A percentile compares a stretch with the other conserved stretches of the same genome.
Conservation (phyloP, 2,113 vertebrate species). For the Protobothrops mucrosquamatus region DNA sequence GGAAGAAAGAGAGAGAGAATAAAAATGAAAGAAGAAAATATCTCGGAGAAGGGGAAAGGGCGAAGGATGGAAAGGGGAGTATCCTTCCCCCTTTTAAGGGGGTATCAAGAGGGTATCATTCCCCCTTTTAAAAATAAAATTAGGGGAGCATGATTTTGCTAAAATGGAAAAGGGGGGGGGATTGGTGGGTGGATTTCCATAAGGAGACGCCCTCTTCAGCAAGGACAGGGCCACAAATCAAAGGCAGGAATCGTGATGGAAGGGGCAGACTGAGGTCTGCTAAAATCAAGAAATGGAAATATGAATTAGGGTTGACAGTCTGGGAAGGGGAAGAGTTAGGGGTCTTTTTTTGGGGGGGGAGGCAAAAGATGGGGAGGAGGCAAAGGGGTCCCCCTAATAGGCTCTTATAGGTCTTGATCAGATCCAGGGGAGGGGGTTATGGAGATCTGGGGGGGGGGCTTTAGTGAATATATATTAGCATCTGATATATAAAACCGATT, state of each 20-base stretch:
- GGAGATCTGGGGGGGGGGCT: not conserved
- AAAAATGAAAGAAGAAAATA: not conserved
- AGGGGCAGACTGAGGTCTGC: not conserved
- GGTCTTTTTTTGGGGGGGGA: not conserved
- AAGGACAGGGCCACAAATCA: not conserved
- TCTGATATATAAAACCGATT: not conserved
- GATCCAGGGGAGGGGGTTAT: no score
- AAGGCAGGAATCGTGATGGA: not conserved
- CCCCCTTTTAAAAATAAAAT: not conserved
- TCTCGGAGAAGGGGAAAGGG: not conserved
- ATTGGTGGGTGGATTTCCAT: not conserved
- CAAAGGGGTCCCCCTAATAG: not conserved
- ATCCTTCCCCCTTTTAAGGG: not conserved
- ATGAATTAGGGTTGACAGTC: not conserved
- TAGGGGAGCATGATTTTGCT: not conserved
- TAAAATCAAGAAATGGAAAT: not conserved
- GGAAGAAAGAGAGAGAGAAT: not conserved
- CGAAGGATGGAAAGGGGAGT: not conserved
- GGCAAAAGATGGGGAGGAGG: no score
- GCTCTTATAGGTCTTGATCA: not conserved
- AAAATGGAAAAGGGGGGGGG: not conserved
- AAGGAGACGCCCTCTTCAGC: not conserved
- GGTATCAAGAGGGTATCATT: no score
- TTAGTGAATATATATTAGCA: not conserved
- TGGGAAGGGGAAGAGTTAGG: not conserved